A percentile compares a stretch with the other conserved stretches of the same genome.
These are phyloP conservation scores for Agapornis roseicollis DNA, from an alignment of 2,113 vertebrate genomes.

Conservation along the genomic window DNA sequence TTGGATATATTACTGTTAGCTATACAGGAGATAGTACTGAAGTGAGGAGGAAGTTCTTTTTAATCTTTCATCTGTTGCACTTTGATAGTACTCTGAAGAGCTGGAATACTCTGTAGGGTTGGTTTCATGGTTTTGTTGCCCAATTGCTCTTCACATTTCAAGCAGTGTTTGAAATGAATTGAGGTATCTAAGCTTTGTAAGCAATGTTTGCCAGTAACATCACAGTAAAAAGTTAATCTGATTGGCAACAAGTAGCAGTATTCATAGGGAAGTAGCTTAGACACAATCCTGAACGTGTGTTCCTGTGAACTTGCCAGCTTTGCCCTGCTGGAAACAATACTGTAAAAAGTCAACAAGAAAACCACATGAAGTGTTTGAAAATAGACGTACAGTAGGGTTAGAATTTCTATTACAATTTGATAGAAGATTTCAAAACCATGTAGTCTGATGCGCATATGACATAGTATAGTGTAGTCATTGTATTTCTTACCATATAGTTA, in stretches of 20 bases:
- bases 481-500: background rate
- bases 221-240: constrained; percentile 10
- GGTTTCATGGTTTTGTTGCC: background rate
- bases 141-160: background rate
- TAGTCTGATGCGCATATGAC: background rate
- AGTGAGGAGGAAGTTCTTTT: background rate
- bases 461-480: background rate
- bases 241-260: background rate
- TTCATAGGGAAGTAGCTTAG: background rate
- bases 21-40: background rate
- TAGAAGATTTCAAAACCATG: background rate
- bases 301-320: background rate
- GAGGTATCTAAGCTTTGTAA: background rate
- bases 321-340: constrained; percentile 27
- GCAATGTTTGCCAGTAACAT: background rate
- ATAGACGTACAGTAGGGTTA: background rate
- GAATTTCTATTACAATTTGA: background rate
- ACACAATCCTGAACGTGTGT: constrained; percentile 1
- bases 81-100: background rate
- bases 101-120: background rate
- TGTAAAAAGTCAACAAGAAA: constrained; percentile 1
- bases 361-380: background rate
- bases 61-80: background rate
- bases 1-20: background rate
- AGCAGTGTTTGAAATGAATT: background rate